phyloP scores from a whole-genome alignment of 2,113 vertebrate species.

The Naja naja region DNA sequence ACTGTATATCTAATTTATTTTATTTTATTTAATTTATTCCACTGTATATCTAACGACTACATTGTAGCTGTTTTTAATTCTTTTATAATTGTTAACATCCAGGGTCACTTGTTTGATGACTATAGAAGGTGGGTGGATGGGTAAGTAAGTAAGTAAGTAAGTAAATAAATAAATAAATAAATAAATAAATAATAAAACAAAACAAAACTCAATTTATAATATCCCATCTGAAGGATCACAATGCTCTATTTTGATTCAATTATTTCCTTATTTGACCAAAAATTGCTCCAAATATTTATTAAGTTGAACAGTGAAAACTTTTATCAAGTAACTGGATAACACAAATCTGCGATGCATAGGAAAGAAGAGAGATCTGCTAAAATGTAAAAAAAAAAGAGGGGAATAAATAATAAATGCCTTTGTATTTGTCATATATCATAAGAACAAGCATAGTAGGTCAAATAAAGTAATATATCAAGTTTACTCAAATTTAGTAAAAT shows the following conservation, averaged over 20 bases:
- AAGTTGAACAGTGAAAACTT: not conserved
- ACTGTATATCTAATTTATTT: not conserved
- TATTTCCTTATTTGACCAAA: not conserved
- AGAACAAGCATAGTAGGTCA: not conserved
- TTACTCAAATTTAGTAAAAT: not conserved
- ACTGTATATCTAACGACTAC: not conserved
- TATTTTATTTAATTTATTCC: too few species aligned
- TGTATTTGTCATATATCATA: not conserved
- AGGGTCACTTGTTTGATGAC: not conserved
- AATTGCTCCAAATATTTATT: not conserved
- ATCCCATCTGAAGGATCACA: not conserved
- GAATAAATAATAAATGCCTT: not conserved
- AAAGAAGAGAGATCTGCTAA: not conserved
- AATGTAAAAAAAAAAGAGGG: not conserved
- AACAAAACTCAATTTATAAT: not conserved
- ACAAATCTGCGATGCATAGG: not conserved
- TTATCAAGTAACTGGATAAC: not conserved
- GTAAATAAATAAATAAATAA: not conserved
- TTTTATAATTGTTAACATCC: not conserved
- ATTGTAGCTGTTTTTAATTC: not conserved
- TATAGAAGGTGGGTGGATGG: not conserved
- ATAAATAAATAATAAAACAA: not conserved
- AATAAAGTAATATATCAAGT: not conserved
- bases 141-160: not conserved
- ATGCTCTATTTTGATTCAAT: not conserved